phyloP scores from a whole-genome alignment of 2,888 invertebrate genomes.

The Deroplatys truncata region DNA sequence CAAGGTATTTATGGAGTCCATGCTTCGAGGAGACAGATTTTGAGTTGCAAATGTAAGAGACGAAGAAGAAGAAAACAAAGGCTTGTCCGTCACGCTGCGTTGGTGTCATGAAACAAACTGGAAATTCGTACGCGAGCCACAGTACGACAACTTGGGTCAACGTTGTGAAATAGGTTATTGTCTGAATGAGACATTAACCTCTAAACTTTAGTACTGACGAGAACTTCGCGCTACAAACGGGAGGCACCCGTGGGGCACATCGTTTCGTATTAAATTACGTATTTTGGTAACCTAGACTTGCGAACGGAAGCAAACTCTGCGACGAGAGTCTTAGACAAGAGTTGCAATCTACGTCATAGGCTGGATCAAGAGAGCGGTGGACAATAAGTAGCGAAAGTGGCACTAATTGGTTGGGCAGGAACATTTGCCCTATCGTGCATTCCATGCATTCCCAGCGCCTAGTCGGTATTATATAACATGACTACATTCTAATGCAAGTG shows the following conservation, averaged over 20 bases:
- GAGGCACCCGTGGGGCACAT: too few species aligned
- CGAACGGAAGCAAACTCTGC: not conserved
- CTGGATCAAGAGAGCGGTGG: not conserved
- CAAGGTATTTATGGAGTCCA: too few species aligned
- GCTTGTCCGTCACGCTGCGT: not conserved
- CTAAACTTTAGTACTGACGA: not conserved
- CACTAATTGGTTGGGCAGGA: not conserved
- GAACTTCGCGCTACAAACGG: not conserved
- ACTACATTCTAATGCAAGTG: too few species aligned
- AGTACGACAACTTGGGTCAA: not conserved
- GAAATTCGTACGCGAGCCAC: not conserved
- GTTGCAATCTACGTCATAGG: not conserved
- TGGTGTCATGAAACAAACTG: not conserved
- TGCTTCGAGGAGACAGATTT: too few species aligned
- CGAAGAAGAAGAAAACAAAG: too few species aligned
- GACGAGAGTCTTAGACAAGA: not conserved
- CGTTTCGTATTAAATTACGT: too few species aligned
- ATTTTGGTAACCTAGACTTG: too few species aligned
- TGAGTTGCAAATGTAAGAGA: too few species aligned
- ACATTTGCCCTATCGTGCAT: not conserved
- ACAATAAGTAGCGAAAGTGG: not conserved
- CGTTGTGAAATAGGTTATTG: not conserved
- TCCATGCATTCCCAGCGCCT: not conserved
- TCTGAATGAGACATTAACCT: not conserved
- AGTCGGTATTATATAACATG: not conserved